These are phyloP conservation scores for Lasioglossum albipes DNA, from an alignment of 1,140 invertebrate genomes.

Conservation along the genomic window DNA sequence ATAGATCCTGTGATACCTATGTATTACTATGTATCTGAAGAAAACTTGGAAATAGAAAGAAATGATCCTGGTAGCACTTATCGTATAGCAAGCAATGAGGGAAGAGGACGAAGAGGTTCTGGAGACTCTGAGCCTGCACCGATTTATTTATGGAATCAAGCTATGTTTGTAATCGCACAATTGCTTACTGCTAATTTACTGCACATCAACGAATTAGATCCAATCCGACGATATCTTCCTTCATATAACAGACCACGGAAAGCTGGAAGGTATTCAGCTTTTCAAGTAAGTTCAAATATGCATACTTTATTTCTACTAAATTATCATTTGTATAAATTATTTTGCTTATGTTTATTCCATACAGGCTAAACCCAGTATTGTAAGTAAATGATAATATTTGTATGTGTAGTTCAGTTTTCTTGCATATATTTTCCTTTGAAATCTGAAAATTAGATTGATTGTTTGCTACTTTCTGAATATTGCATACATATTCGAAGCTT, in stretches of 20 bases:
- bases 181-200: conserved; percentile 93
- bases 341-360: conserved; percentile 69
- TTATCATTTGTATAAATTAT: conserved; percentile 30
- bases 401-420: conserved; percentile 19
- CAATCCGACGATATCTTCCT: conserved; percentile 95
- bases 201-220: conserved; percentile 97
- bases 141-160: conserved; percentile 93
- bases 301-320: background rate
- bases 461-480: background rate
- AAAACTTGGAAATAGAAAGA: conserved; percentile 88
- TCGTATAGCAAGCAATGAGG: conserved; percentile 83
- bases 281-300: conserved; percentile 87
- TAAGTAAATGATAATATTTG: conserved; percentile 82
- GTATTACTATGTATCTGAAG: conserved; percentile 95
- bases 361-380: conserved; percentile 87
- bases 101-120: conserved; percentile 60
- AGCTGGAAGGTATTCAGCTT: conserved; percentile 96
- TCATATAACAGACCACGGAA: conserved; percentile 95
- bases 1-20: conserved; percentile 90
- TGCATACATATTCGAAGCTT: conserved; percentile 15
- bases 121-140: conserved; percentile 81
- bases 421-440: conserved; percentile 14
- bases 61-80: conserved; percentile 86
- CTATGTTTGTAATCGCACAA: conserved; percentile 96
- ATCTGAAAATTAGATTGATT: background rate